Conservation (phyloP, 2,797 vertebrate genomes). For the Otolemur crassicaudatus region DNA sequence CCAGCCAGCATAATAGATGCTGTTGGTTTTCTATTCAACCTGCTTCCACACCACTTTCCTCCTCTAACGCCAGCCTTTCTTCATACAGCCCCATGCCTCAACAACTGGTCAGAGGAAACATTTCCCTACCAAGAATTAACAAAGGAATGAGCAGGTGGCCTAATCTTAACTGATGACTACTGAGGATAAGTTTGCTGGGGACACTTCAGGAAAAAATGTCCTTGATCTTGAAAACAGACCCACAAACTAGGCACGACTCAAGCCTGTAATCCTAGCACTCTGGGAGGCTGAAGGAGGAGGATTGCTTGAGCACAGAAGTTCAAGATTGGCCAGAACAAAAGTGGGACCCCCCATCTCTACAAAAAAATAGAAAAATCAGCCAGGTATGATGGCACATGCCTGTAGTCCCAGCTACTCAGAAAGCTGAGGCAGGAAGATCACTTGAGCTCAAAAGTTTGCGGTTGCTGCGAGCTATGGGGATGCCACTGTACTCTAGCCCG, state of each 20-base stretch:
- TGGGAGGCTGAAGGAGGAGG: neutral
- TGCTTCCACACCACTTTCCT: neutral
- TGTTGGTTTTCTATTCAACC: neutral
- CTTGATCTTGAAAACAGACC: slow-evolving; percentile 32
- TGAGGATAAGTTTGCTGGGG: neutral
- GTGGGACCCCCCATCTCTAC: neutral
- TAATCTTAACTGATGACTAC: neutral
- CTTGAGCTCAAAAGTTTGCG: neutral
- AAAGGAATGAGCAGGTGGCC: neutral
- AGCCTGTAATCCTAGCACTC: neutral
- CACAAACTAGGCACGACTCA: neutral
- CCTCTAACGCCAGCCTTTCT: neutral
- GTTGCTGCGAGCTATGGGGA: neutral
- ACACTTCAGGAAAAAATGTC: neutral
- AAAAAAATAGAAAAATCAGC: neutral
- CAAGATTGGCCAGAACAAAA: neutral
- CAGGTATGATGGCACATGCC: neutral
- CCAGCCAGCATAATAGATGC: neutral
- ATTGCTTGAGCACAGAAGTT: neutral
- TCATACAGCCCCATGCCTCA: neutral
- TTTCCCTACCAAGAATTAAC: neutral
- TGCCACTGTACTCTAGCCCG: neutral
- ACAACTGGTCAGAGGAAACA: neutral
- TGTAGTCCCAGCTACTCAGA: neutral
- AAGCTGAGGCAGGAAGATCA: neutral